Base-by-base conservation (phyloP, 2,113 vertebrate species). In the Stegastes partitus region DNA sequence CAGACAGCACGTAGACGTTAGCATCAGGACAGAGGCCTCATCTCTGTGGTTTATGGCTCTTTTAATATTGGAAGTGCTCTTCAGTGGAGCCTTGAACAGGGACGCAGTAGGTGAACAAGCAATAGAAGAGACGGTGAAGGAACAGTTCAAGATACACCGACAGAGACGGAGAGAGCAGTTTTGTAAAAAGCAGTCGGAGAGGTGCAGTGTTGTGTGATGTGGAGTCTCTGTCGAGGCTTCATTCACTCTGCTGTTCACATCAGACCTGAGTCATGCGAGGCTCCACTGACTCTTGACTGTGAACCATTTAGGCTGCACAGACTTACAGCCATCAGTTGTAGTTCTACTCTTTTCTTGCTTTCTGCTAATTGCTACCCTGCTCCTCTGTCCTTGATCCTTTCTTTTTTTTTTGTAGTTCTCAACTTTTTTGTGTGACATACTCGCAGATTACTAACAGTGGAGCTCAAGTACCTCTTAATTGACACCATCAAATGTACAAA, bases 21-120 rank as follows among this genome's bases (percentile, higher is more conserved):
- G 44, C 68, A 53, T 18, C 34, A 63, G 67, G 45, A 37, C 76
- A 47, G 55, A 69, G 19, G 66, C 37, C 77, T 53, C 42, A 51
- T 80, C 39, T 68, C 53, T 28, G 63, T 74, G 12, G 61, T 89
- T 88, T 89, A 90, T 75, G 79, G 37, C 59, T 59, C 51, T 70
- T 85, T 77, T 80, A 86, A 86, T 89, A 82, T 78, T 79, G 22
- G 50, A 56, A 87, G 87, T 86, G 84, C 64, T 76, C 56, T 28
- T 68, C 37, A 23, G 19, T 37, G 49, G 63, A 62, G 5, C 49
- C 54, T 81, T 54, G 39, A 61, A 65, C n/a, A 18, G 49, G 77
- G 77, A 76, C 77, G 51, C 47, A 11, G 62, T 18, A 28, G 67
- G 50, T 25, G 23, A 67, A 78, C 42, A 34, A 22, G 79, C 37